Evolutionary conservation across 1,140 invertebrate genomes (phyloP).

Genomic region (Rhizoglyphus robini): DNA sequence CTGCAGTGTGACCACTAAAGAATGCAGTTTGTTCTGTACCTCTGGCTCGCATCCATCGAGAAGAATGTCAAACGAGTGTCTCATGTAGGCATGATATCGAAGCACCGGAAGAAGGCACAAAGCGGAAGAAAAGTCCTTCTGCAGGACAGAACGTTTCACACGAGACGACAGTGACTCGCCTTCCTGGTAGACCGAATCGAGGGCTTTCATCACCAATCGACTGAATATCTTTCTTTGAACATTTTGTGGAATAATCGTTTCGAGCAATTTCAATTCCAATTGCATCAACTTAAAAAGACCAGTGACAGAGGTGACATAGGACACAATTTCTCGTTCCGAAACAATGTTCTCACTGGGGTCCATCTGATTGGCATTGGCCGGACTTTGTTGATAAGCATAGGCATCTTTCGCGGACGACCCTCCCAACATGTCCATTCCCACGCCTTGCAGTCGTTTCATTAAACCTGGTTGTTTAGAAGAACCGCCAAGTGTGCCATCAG

Average conservation of each 20-base stretch:
- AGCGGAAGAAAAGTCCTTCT: conserved; percentile 67
- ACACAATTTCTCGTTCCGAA: conserved; percentile 64
- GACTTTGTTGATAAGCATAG: not conserved
- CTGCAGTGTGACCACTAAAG: conserved; percentile 56
- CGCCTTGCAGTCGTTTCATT: conserved; percentile 22
- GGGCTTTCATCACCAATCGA: conserved; percentile 62
- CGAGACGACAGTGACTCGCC: conserved; percentile 45
- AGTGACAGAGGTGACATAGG: conserved; percentile 67
- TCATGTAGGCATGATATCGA: conserved; percentile 60
- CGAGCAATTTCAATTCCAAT: conserved; percentile 63
- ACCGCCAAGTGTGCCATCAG: not conserved
- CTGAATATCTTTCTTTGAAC: conserved; percentile 56
- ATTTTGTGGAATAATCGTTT: conserved; percentile 61
- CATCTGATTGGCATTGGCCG: not conserved
- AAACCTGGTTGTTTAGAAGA: conserved; percentile 19
- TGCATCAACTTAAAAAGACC: conserved; percentile 76
- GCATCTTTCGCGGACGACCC: not conserved
- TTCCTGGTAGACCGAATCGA: conserved; percentile 68
- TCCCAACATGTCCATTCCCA: conserved; percentile 5
- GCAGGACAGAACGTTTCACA: conserved; percentile 54
- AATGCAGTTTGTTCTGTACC: conserved; percentile 39
- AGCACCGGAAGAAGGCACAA: conserved; percentile 71
- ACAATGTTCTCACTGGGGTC: conserved; percentile 13
- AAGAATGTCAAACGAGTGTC: conserved; percentile 67
- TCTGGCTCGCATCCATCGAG: conserved; percentile 38